Evolutionary conservation across 2,888 invertebrate genomes (phyloP).

Genomic region (Erebia epiphron): DNA sequence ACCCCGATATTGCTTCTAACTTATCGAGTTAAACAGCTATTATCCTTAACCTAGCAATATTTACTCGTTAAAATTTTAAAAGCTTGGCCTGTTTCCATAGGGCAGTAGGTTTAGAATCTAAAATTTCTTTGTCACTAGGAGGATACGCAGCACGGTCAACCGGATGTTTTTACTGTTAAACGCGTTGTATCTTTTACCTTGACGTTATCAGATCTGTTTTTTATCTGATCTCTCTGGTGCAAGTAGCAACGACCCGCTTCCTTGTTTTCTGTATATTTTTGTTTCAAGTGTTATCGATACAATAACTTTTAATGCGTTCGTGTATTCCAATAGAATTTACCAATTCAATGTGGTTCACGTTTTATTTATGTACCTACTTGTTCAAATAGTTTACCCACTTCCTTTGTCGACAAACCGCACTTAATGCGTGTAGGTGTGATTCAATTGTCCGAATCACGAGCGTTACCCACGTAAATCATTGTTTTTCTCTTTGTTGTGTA

Average conservation of each 20-base stretch:
- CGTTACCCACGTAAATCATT: slow-evolving; percentile 23
- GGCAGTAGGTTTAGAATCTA: background rate
- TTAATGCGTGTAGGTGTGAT: slow-evolving; percentile 37
- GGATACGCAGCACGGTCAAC: background rate
- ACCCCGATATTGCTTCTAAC: background rate
- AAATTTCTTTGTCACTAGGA: background rate
- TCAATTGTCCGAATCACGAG: slow-evolving; percentile 32
- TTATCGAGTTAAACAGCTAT: background rate
- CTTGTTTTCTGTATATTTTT: background rate
- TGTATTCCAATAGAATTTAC: background rate
- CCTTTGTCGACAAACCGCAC: slow-evolving; percentile 24
- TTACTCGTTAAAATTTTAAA: background rate
- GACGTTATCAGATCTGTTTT: background rate
- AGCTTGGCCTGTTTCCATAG: background rate
- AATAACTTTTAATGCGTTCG: background rate
- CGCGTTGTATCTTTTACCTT: background rate
- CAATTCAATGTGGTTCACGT: background rate
- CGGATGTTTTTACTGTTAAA: slow-evolving; percentile 2
- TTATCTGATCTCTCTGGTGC: too few relatives aligned
- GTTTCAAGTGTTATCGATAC: background rate
- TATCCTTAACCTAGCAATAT: background rate
- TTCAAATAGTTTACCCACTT: slow-evolving; percentile 24
- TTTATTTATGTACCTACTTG: slow-evolving; percentile 16
- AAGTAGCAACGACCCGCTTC: too few relatives aligned
- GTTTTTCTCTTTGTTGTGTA: slow-evolving; percentile 29